Evolutionary conservation across 1,140 invertebrate genomes (phyloP), one percentile per base, ranked within the genome.

Genomic region (Harpegnathos saltator): DNA sequence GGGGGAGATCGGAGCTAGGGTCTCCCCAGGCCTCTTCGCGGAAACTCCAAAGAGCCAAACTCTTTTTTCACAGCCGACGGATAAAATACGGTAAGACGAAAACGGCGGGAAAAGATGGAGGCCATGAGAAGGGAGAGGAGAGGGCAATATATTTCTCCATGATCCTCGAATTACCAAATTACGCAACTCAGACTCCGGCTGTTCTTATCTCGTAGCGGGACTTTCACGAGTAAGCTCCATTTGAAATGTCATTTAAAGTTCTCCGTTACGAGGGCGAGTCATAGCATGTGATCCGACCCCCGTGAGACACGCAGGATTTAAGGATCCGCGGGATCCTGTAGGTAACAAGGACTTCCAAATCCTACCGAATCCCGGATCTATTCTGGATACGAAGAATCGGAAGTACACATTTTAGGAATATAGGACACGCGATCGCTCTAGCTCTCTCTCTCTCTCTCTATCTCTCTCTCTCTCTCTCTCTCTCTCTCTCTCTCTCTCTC

Each of bases 151-250:
- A 87, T 86, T 72, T 77, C 65, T 58, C 19, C 48, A 22, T 71
- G 77, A 87, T 85, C 84, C 50, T 65, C 22, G 72, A 82, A 86
- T 87, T 83, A 83, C 72, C 80, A 72, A 86, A 87, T 87, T 87
- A 86, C 82, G 68, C 85, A 50, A 86, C 58, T 82, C 50, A 50
- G 56, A 33, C 54, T 48, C 66, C 3, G 7, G 19, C 22, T 69
- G 7, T 68, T 72, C 82, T 66, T 82, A 72, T 68, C 38, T 52
- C 48, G 33, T 24, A 29, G 56, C 63, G 80, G 68, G 73, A 87
- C 63, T 83, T 74, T 62, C 62, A 19, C 66, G 58, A 72, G 33
- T 33, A 66, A 73, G 58, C 71, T 59, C 24, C 50, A 71, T 85
- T 85, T 74, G 80, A 68, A 66, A 62, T 9, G 71, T 85, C 84